Conservation (phyloP, 1,140 invertebrate genomes). For the Varroa destructor region DNA sequence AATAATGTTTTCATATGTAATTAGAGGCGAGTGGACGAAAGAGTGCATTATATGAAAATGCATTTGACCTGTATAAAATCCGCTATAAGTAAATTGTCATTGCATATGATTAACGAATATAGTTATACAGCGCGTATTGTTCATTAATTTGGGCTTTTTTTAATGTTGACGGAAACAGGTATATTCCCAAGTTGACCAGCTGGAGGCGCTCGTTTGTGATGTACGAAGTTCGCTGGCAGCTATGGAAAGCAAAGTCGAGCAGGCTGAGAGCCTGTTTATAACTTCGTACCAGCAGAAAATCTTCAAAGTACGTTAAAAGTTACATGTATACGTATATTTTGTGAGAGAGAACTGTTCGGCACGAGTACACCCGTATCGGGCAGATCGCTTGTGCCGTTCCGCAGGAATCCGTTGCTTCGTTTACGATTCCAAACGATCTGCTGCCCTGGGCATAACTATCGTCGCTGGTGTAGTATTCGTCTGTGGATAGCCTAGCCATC, state of each 20-base stretch:
- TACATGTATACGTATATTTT: neutral
- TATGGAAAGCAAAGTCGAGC: constrained; percentile 24
- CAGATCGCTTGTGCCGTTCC: neutral
- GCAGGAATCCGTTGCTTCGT: neutral
- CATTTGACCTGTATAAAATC: neutral
- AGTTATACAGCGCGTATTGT: too few species aligned
- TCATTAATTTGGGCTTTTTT: too few species aligned
- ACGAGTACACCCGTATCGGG: neutral
- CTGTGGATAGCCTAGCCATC: neutral
- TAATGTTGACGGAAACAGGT: neutral
- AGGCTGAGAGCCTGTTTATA: constrained; percentile 1
- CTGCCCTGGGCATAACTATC: neutral
- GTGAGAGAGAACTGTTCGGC: too few species aligned
- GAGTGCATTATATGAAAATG: neutral
- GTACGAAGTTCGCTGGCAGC: neutral
- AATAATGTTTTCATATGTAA: too few species aligned
- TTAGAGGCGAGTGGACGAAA: too few species aligned
- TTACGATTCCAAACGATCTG: neutral
- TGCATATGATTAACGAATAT: too few species aligned
- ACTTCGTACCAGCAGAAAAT: constrained; percentile 14
- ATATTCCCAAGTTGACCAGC: constrained; percentile 14
- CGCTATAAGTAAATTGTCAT: too few species aligned
- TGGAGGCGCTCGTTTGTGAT: constrained; percentile 10
- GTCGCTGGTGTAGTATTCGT: neutral
- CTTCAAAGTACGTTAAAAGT: constrained; percentile 11